Evolutionary conservation across 2,797 vertebrate genomes (phyloP).

Genomic region (Distichodus sexfasciatus): DNA sequence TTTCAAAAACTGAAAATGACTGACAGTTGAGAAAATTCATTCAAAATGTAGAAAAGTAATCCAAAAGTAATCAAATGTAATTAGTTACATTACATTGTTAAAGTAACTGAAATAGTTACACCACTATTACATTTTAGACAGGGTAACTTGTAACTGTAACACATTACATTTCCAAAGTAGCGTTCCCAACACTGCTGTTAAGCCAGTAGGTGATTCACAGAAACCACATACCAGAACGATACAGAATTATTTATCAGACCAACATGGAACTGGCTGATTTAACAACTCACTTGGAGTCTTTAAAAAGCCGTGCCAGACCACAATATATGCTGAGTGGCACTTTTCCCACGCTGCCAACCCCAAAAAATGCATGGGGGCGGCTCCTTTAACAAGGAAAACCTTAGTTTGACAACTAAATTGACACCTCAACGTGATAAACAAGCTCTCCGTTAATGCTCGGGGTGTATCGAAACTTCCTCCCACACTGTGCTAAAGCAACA

Average conservation of each 20-base stretch:
- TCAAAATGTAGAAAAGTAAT: no score
- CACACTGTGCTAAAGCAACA: background rate
- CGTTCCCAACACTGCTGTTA: no score
- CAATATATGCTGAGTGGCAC: slow-evolving; percentile 13
- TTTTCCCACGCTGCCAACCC: background rate
- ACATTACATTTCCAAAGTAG: no score
- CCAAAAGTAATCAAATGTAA: no score
- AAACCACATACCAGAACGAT: background rate
- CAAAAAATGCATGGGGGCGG: background rate
- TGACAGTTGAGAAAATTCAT: no score
- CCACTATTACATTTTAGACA: no score
- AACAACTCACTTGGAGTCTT: slow-evolving; percentile 27
- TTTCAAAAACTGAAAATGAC: no score
- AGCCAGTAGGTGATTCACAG: background rate
- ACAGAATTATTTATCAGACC: slow-evolving; percentile 1
- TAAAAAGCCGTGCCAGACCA: slow-evolving; percentile 13
- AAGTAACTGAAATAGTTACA: no score
- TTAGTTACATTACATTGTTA: no score
- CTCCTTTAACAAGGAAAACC: background rate
- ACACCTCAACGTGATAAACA: background rate
- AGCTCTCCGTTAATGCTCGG: background rate
- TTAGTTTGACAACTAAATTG: slow-evolving; percentile 6
- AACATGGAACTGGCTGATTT: background rate
- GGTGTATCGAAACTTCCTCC: background rate
- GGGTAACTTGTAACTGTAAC: no score